These are phyloP conservation scores for Pseudachorutes palmiensis DNA, from an alignment of 1,140 invertebrate species.

Conservation along the genomic window DNA sequence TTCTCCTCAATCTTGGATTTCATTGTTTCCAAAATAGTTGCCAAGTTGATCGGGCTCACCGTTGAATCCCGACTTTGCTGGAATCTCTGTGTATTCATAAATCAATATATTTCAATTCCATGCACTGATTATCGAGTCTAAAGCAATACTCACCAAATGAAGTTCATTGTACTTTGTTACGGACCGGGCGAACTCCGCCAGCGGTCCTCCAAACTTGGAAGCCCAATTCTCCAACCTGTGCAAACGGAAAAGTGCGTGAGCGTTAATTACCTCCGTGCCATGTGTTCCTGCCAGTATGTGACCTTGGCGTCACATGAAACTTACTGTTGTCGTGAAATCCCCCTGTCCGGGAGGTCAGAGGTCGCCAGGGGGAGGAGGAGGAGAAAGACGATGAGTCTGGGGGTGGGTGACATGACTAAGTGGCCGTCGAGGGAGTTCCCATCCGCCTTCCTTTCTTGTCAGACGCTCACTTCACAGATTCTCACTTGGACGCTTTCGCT, in stretches of 20 bases:
- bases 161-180: conserved; percentile 54
- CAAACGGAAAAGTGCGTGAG: conserved; percentile 44
- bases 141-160: conserved; percentile 1
- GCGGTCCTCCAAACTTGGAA: conserved; percentile 73
- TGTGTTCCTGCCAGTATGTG: too few species aligned
- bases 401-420: conserved; percentile 4
- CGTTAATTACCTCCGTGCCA: not conserved
- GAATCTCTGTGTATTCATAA: conserved; percentile 10
- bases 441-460: not conserved
- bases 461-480: not conserved
- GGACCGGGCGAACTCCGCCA: conserved; percentile 76
- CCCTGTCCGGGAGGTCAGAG: conserved; percentile 13
- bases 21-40: not conserved
- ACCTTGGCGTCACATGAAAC: conserved; percentile 26
- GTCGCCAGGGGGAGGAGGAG: not conserved
- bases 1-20: not conserved
- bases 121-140: too few species aligned
- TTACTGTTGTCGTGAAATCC: conserved; percentile 26
- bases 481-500: not conserved
- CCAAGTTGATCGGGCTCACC: not conserved
- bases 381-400: not conserved
- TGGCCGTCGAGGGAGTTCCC: not conserved
- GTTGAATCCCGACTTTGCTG: conserved; percentile 11
- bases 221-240: conserved; percentile 83
- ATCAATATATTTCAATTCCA: not conserved